Evolutionary conservation across 1,140 invertebrate species (phyloP), one percentile per base, ranked within the genome.

Genomic region (Lepidotrigona ventralis): DNA sequence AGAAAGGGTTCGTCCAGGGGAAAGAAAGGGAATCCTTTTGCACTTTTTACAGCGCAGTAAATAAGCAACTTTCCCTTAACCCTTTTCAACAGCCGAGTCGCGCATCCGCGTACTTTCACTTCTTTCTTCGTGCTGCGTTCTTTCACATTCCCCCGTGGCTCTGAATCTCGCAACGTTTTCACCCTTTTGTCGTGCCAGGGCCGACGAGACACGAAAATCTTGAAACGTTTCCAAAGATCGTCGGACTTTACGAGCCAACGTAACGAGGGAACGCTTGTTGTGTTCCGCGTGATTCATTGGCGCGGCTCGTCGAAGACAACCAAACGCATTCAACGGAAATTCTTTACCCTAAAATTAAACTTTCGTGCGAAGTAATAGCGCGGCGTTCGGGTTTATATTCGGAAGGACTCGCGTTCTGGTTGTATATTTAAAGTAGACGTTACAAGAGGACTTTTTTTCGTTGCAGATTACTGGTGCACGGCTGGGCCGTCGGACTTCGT

Each of bases 61-160:
- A 92, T 90, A 90, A 88, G 86, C 64, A 87, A 93, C 92, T 93
- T 94, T 94, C 92, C 86, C 88, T 88, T 81, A 93, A 92, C 92
- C 92, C 91, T 93, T 93, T 92, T 91, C 75, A 77, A 83, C 88
- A 79, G 83, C 88, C 80, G 84, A 89, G 83, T 86, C 86, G 82
- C 87, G 82, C 85, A 85, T 86, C 81, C 70, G 76, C 56, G 82
- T 85, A 89, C 91, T 92, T 92, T 92, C 90, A 88, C 87, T 83
- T 77, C 19, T 53, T 29, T 76, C 90, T 29, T 76, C 90, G 73
- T 74, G 76, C 79, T 84, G 33, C n/a, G 51, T 82, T 82, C 83
- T 86, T 78, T 66, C 80, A 72, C 75, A 23, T n/a, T 73, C 58
- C 4, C 15, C 15, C 5, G 26, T 56, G 39, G 9, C 39, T 12